phyloP scores from a whole-genome alignment of 2,113 vertebrate genomes.

The Mobula hypostoma region DNA sequence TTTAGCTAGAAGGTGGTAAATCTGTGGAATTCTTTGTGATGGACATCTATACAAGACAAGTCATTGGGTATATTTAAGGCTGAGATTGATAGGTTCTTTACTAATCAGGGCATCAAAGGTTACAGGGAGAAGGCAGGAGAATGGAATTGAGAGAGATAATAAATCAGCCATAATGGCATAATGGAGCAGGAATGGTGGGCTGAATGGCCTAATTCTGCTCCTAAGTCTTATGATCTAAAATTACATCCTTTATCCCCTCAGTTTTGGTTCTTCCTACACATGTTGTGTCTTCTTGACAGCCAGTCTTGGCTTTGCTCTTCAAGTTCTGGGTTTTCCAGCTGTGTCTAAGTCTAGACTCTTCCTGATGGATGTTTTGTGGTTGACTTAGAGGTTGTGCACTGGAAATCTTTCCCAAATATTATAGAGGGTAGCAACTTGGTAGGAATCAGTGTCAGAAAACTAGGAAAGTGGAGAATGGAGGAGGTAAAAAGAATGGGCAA shows the following conservation, averaged over 20 bases:
- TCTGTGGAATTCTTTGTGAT: no score
- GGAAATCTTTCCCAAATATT: no score
- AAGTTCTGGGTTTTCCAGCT: not conserved
- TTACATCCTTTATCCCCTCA: not conserved
- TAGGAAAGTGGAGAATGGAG: not conserved
- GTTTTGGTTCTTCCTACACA: not conserved
- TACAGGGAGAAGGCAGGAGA: no score
- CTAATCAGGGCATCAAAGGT: no score
- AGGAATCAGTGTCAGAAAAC: not conserved
- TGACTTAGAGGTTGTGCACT: not conserved
- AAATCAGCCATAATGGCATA: no score
- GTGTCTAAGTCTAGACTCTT: not conserved
- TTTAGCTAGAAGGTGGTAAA: no score
- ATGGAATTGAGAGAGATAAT: no score
- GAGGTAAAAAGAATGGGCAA: not conserved
- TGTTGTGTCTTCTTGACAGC: not conserved
- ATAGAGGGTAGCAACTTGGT: not conserved
- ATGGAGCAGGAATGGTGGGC: no score
- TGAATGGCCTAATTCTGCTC: no score
- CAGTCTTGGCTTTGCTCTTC: not conserved
- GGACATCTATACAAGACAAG: no score
- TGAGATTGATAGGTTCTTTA: no score
- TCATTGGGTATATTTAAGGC: no score
- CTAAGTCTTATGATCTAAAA: not conserved
- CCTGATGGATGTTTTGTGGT: not conserved